Conservation (phyloP, 2,888 invertebrate species). For the Pyrgus malvae region DNA sequence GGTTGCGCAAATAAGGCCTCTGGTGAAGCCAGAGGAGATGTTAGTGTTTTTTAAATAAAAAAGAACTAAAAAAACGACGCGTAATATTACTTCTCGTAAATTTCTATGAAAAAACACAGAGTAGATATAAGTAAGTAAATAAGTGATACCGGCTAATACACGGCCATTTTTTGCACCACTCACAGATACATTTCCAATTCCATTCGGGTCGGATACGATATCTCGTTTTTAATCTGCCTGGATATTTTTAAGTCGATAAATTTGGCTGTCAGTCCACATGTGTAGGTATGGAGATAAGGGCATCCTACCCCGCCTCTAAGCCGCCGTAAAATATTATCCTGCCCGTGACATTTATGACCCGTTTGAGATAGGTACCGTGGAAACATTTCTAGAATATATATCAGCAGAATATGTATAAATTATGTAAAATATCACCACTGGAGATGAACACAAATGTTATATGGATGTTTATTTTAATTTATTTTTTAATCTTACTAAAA, state of each 20-base stretch:
- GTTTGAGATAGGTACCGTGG: conserved; percentile 71
- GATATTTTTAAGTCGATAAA: conserved; percentile 79
- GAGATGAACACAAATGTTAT: background rate
- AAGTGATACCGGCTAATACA: background rate
- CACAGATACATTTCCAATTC: conserved; percentile 6
- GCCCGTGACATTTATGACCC: conserved; percentile 72
- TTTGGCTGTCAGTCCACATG: conserved; percentile 76
- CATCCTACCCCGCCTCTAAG: conserved; percentile 62
- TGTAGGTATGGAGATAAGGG: conserved; percentile 70
- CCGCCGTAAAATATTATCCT: conserved; percentile 79
- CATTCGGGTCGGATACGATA: conserved; percentile 53
- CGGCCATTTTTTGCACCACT: conserved; percentile 9
- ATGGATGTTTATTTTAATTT: background rate
- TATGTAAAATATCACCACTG: conserved; percentile 9
- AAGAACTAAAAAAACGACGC: too few species aligned
- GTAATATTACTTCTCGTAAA: too few species aligned
- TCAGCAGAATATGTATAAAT: conserved; percentile 28
- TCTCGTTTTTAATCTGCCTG: conserved; percentile 73
- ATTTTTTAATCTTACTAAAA: too few species aligned
- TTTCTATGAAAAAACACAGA: too few species aligned
- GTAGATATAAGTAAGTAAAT: too few species aligned
- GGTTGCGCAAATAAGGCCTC: too few species aligned
- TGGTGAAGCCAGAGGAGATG: too few species aligned
- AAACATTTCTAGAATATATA: conserved; percentile 59
- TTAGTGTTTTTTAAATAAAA: too few species aligned